phyloP scores from a whole-genome alignment of 2,888 invertebrate species.

The Belgica antarctica region DNA sequence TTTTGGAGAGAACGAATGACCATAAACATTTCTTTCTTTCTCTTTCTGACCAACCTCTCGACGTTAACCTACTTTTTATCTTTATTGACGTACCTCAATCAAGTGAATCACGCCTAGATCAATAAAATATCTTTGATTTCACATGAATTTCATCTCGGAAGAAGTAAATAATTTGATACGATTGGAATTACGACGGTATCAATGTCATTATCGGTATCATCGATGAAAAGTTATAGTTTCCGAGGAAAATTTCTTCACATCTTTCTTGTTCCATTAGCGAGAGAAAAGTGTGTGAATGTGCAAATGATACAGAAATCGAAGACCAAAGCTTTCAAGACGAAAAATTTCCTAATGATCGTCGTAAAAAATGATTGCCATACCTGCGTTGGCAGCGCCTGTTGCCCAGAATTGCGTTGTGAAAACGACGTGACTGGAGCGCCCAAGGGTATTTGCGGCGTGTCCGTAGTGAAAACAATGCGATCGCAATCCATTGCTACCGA shows the following conservation, averaged over 20 bases:
- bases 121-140: background rate
- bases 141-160: background rate
- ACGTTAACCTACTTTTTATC: too few species aligned
- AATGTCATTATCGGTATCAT: background rate
- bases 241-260: background rate
- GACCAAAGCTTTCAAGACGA: background rate
- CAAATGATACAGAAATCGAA: background rate
- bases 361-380: constrained; percentile 52
- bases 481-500: constrained; percentile 79
- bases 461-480: constrained; percentile 73
- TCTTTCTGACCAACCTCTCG: background rate
- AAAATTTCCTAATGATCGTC: constrained; percentile 11
- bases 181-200: too few species aligned
- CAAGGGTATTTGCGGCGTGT: constrained; percentile 72
- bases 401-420: constrained; percentile 75
- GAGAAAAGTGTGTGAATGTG: constrained; percentile 2
- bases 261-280: background rate
- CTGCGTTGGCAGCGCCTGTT: constrained; percentile 76
- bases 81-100: background rate
- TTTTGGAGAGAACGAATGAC: background rate
- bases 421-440: constrained; percentile 78
- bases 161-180: background rate
- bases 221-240: background rate
- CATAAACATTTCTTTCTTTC: background rate
- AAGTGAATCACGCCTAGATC: background rate